These are phyloP conservation scores for Parapsyche elsis DNA, from an alignment of 1,140 invertebrate genomes.

Conservation along the genomic window DNA sequence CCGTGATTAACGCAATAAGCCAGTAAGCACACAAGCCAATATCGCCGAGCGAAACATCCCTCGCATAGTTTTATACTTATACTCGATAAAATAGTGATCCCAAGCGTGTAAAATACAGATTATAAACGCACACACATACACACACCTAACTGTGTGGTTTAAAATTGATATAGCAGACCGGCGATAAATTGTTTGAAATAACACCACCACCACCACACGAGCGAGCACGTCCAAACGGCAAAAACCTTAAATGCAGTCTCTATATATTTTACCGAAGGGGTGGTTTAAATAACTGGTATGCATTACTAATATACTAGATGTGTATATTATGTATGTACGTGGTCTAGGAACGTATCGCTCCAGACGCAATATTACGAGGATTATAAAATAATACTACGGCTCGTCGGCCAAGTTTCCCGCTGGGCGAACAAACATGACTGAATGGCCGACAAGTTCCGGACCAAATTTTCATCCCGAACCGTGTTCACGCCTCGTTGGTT, in stretches of 20 bases:
- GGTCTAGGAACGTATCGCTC: not conserved
- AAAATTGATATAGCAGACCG: too few species aligned
- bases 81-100: not conserved
- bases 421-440: not conserved
- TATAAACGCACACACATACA: not conserved
- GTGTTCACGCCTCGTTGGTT: conserved; percentile 34
- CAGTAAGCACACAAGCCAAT: too few species aligned
- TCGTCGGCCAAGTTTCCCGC: conserved; percentile 17
- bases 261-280: too few species aligned
- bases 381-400: conserved; percentile 51
- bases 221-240: too few species aligned
- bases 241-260: too few species aligned
- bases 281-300: too few species aligned
- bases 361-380: conserved; percentile 48
- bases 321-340: not conserved
- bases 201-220: too few species aligned
- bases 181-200: too few species aligned
- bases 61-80: not conserved
- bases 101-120: not conserved
- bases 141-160: not conserved
- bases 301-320: too few species aligned
- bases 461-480: conserved; percentile 33
- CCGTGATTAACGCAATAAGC: not conserved
- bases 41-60: too few species aligned
- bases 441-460: not conserved